These are phyloP conservation scores for Phaenicophaeus curvirostris DNA, from an alignment of 2,797 vertebrate genomes.

Conservation along the genomic window DNA sequence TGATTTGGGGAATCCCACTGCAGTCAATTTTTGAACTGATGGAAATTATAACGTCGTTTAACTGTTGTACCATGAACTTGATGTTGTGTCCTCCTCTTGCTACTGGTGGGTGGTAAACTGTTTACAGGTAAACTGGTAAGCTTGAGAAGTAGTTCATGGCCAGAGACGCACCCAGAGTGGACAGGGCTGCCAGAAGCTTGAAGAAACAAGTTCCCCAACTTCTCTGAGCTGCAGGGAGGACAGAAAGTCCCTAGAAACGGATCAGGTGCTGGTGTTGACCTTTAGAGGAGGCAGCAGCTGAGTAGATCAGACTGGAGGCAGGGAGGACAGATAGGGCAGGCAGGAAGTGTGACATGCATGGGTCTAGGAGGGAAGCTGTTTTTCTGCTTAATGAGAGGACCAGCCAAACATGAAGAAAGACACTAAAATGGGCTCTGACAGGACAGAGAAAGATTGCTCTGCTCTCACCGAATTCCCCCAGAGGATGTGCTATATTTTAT, in stretches of 20 bases:
- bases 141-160: neutral
- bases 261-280: neutral
- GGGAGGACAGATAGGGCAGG: neutral
- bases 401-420: neutral
- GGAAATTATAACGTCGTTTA: neutral
- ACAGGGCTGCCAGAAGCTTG: neutral
- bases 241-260: neutral
- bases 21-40: neutral
- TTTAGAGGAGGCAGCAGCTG: neutral
- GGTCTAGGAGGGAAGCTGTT: constrained; percentile 24
- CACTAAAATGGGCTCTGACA: neutral
- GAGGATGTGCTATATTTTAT: neutral
- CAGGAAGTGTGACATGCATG: neutral
- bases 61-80: neutral
- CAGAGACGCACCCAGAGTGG: neutral
- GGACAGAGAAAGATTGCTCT: neutral
- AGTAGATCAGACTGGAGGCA: neutral
- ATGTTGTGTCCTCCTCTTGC: neutral
- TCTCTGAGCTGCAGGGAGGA: neutral
- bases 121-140: too few species aligned
- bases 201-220: neutral
- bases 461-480: neutral
- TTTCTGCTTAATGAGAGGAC: neutral
- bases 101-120: neutral
- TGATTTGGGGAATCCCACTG: neutral